Base-by-base conservation (phyloP, 2,888 invertebrate species). In the Orthosia cruda region DNA sequence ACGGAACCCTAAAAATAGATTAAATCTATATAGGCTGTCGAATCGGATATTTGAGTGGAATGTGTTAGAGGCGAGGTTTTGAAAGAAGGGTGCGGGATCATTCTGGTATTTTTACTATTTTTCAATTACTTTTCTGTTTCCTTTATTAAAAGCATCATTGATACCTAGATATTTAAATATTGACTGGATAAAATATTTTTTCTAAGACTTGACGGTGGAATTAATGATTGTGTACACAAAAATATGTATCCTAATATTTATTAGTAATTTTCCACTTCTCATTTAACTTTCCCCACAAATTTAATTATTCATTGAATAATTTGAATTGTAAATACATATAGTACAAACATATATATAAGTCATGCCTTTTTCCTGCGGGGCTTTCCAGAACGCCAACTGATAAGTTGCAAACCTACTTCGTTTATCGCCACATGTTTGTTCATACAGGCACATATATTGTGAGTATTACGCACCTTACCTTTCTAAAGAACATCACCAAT, bases 21-120 rank as follows among this genome's bases (percentile, higher is more conserved):
- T 64, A 45, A n/a, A 26, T 62, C 71, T 40, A 58, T n/a, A 63
- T 47, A 40, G 26, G 62, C 63, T 16, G 26, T 15, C 16, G 40
- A 65, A 68, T 68, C 20, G 54, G 4, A 50, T 67, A 77, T 71
- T 65, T 74, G 40, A 57, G 49, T 54, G 18, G 4, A 79, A 65
- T 73, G 18, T 65, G 47, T 67, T 52, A 4, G 15, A 49, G 7
- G 32, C 4, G 23, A 59, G 57, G 11, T 57, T 57, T 49, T n/a
- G 20, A 1, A 26, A 63, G n/a, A 13, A 23, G 9, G 18, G 3
- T 13, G 20, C 9, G 11, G 45, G 15, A 23, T 7, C 4, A n/a
- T 20, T n/a, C 50, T 26, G 13, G 20, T 55, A 65, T 13, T 58
- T 18, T 32, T 32, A 18, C 23, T 16, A 16, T 4, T 20, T 64